Evolutionary conservation across 2,888 invertebrate species (phyloP), one percentile per base, ranked within the genome.

Genomic region (Heteromyza rotundicornis): DNA sequence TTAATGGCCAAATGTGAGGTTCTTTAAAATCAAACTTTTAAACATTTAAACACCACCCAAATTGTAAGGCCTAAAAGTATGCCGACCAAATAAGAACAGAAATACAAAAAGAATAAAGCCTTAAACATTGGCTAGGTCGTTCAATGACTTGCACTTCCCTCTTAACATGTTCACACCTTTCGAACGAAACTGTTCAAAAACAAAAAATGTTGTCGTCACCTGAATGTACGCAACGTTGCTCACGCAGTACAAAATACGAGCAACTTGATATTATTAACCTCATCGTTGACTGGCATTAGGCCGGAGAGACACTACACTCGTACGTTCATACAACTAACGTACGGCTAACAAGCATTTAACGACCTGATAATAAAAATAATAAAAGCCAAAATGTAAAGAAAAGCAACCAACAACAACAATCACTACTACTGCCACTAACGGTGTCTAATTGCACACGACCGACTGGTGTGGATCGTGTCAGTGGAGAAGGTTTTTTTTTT

Each of bases 381-480:
- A 63, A 47, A 36, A 23, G n/a, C 10, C 35, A 56, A 55, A 55
- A 49, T 49, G 24, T 40, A 16, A 53, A 59, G 54, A 55, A 44
- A 20, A 56, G 49, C 53, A 24, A 57, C 32, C 44, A 8, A 8
- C 12, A 40, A 50, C 24, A 36, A 58, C 20, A 2, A 12, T 14
- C 17, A 17, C 57, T 52, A 23, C 54, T 27, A 62, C n/a, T 52
- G 44, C 12, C 3, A 5, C 23, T 44, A 17, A 59, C 50, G 55
- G 35, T 47, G 10, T 59, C 56, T 59, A 57, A 47, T 47, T 55
- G 2, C 2, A 40, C 14, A 17, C 27, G 27, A 53, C 56, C 52
- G 16, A 53, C 56, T 51, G 16, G 47, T 47, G 32, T 51, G 40
- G 56, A 59, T 63, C 58, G 63, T 58, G 61, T 61, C 57, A 62